Base-by-base conservation (phyloP, 2,888 invertebrate species). In the Idaea aversata region DNA sequence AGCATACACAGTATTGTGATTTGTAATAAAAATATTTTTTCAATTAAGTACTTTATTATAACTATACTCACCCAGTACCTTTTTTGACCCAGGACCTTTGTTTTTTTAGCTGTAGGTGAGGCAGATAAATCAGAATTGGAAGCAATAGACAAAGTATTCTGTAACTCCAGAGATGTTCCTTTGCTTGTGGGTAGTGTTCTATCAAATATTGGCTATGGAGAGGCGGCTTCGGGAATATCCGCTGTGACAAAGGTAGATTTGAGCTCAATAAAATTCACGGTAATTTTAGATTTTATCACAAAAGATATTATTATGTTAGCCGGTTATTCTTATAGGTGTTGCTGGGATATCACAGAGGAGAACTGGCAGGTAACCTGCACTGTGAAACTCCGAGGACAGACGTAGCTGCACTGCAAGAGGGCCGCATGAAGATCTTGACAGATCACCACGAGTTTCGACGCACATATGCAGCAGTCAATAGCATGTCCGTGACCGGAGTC, bases 321-420 rank as follows among this genome's bases (percentile, higher is more conserved):
- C 61, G 10, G 2, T 61, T 60, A 15, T 13, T 47, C 16, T 66
- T 63, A 74, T 94, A 86, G 86, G 77, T 86, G 0, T 67, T 85
- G 13, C 88, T 96, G 60, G 94, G 95, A 0, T 96, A 96, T 90
- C 95, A 96, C 79, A 90, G 90, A 47, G 95, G 95, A 0, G 74
- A 88, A 6, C 92, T 97, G 65, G 96, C 97, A 0, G 94, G 95
- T 0, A 97, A 96, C 82, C 88, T 97, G 35, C 95, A 97, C 81
- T 96, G 89, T 79, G 88, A 92, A 0, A 86, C 80, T 2, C 95
- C 96, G 0, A 86, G 93, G 4, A 82, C 84, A 59, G 93, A 91
- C 36, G 77, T 93, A 0, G 83, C 85, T 36, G 92, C 92, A 13
- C 75, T 95, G 10, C 81, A 84, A 0, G 91, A 94, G 0, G 94